These are phyloP conservation scores for Holacanthella duospinosa DNA, from an alignment of 2,888 invertebrate species.

Conservation along the genomic window DNA sequence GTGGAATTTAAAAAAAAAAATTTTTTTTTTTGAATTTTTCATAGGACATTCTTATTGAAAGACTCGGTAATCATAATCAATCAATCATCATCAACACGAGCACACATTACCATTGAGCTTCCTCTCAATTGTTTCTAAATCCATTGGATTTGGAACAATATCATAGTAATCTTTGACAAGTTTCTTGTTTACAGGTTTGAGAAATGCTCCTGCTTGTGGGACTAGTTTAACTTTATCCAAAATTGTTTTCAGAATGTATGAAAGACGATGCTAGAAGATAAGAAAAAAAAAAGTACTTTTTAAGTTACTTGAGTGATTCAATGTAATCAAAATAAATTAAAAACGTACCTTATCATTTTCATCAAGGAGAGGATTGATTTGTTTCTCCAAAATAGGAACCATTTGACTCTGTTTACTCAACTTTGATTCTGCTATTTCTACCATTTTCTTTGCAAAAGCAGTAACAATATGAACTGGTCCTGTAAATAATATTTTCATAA, in stretches of 20 bases:
- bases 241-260: conserved; percentile 72
- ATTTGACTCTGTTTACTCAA: background rate
- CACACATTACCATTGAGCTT: conserved; percentile 76
- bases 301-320: too few species aligned
- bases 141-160: conserved; percentile 86
- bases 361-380: conserved; percentile 93
- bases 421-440: background rate
- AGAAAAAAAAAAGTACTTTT: background rate
- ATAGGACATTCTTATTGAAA: too few species aligned
- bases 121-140: conserved; percentile 81
- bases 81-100: too few species aligned
- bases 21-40: too few species aligned
- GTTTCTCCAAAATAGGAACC: conserved; percentile 58
- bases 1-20: too few species aligned
- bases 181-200: conserved; percentile 94
- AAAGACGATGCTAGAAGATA: conserved; percentile 48
- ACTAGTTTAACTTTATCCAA: conserved; percentile 75
- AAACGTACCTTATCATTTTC: conserved; percentile 57
- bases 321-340: background rate
- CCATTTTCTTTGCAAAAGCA: background rate
- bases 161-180: conserved; percentile 89
- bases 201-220: conserved; percentile 90
- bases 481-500: background rate
- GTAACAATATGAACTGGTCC: background rate
- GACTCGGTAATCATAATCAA: too few species aligned